phyloP scores from a whole-genome alignment of 2,888 invertebrate species.

The Panzeria rudis region DNA sequence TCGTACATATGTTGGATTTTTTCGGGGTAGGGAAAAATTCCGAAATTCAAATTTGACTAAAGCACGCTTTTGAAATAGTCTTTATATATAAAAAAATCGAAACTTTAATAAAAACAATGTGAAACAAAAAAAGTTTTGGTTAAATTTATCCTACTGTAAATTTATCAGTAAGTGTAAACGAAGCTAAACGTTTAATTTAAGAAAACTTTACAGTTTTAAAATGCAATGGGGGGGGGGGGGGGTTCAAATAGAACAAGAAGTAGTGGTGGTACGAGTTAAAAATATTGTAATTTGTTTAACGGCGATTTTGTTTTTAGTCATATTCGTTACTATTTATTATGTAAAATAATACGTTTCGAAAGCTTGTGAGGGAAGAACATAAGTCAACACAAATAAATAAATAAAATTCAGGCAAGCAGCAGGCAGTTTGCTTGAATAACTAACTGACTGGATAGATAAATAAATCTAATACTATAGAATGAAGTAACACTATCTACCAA shows the following conservation, averaged over 20 bases:
- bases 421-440: slow-evolving; percentile 41
- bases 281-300: slow-evolving; percentile 74
- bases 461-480: slow-evolving; percentile 38
- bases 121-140: neutral
- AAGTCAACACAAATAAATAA: slow-evolving; percentile 16
- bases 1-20: too few species aligned
- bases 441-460: slow-evolving; percentile 28
- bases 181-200: slow-evolving; percentile 53
- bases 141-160: neutral
- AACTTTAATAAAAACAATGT: neutral
- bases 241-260: neutral
- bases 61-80: too few species aligned
- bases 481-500: slow-evolving; percentile 2
- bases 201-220: slow-evolving; percentile 44
- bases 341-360: slow-evolving; percentile 73
- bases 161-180: slow-evolving; percentile 21
- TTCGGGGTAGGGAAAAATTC: too few species aligned
- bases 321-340: slow-evolving; percentile 62
- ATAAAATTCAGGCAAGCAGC: neutral
- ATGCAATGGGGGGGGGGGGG: slow-evolving; percentile 10
- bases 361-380: slow-evolving; percentile 34
- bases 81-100: neutral
- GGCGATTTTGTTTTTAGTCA: slow-evolving; percentile 54
- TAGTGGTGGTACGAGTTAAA: slow-evolving; percentile 6
- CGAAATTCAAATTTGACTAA: too few species aligned